Conservation (phyloP, 2,888 invertebrate species). For the Diaphora mendica region DNA sequence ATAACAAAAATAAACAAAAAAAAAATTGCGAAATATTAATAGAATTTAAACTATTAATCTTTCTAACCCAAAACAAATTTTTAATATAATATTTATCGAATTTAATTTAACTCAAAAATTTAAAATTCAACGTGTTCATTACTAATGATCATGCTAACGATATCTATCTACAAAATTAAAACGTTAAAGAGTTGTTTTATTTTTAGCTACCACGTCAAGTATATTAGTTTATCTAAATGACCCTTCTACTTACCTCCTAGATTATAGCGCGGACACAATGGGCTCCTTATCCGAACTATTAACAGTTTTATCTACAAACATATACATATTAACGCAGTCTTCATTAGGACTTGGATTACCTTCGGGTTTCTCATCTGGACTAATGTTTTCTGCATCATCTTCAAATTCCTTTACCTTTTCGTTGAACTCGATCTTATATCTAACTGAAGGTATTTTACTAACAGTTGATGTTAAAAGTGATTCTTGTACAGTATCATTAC, state of each 20-base stretch:
- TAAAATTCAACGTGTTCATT: not conserved
- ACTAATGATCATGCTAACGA: not conserved
- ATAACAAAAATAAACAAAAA: not conserved
- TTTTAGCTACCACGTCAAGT: not conserved
- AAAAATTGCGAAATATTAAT: not conserved
- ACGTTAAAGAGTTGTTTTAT: not conserved
- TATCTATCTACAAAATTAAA: not conserved
- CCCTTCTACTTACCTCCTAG: conserved; percentile 64
- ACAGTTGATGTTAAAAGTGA: conserved; percentile 79
- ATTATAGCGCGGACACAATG: conserved; percentile 80
- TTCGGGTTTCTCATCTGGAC: conserved; percentile 81
- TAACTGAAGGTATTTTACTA: conserved; percentile 77
- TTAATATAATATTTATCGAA: too few species aligned
- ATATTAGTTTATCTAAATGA: conserved; percentile 23
- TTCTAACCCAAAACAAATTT: not conserved
- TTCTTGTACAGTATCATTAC: conserved; percentile 82
- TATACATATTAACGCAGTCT: conserved; percentile 83
- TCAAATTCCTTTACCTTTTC: conserved; percentile 70
- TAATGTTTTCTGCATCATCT: conserved; percentile 74
- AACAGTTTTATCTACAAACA: conserved; percentile 81
- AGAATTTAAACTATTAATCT: not conserved
- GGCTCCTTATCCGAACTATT: conserved; percentile 79
- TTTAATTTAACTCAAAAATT: too few species aligned
- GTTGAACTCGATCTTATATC: conserved; percentile 79
- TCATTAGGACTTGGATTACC: conserved; percentile 77